Evolutionary conservation across 2,113 vertebrate species (phyloP).

Genomic region (Agapornis roseicollis): DNA sequence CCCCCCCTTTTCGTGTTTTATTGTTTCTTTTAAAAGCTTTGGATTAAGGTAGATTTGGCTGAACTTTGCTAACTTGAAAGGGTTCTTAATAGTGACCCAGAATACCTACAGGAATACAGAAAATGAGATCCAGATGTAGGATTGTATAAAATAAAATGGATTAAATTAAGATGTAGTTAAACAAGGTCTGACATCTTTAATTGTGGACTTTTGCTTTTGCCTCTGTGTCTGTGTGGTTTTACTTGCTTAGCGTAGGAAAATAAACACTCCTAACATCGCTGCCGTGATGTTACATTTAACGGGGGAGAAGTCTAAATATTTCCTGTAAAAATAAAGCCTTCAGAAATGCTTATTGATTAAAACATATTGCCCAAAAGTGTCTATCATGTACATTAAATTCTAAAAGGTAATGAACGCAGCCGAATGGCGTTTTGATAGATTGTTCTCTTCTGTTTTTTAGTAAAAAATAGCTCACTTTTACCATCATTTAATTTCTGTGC

Average conservation of each 20-base stretch:
- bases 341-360: conserved; percentile 73
- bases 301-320: conserved; percentile 59
- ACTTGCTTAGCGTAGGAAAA: conserved; percentile 47
- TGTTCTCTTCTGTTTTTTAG: conserved; percentile 75
- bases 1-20: not conserved
- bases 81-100: conserved; percentile 61
- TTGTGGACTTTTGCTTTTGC: conserved; percentile 66
- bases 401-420: conserved; percentile 69
- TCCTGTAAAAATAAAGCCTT: conserved; percentile 67
- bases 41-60: conserved; percentile 66
- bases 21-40: conserved; percentile 38
- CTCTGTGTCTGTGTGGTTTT: conserved; percentile 29
- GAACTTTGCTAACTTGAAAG: conserved; percentile 68
- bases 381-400: conserved; percentile 76
- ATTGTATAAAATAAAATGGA: conserved; percentile 60
- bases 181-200: conserved; percentile 72
- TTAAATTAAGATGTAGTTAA: conserved; percentile 70
- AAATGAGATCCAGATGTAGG: conserved; percentile 69
- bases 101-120: conserved; percentile 66
- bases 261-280: conserved; percentile 11
- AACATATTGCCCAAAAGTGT: conserved; percentile 69
- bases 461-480: conserved; percentile 77
- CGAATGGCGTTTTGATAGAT: conserved; percentile 77
- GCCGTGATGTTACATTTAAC: conserved; percentile 13
- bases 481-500: conserved; percentile 74